Evolutionary conservation across 1,140 invertebrate genomes (phyloP), one percentile per base, ranked within the genome.

Genomic region (Acyrthosiphon pisum): DNA sequence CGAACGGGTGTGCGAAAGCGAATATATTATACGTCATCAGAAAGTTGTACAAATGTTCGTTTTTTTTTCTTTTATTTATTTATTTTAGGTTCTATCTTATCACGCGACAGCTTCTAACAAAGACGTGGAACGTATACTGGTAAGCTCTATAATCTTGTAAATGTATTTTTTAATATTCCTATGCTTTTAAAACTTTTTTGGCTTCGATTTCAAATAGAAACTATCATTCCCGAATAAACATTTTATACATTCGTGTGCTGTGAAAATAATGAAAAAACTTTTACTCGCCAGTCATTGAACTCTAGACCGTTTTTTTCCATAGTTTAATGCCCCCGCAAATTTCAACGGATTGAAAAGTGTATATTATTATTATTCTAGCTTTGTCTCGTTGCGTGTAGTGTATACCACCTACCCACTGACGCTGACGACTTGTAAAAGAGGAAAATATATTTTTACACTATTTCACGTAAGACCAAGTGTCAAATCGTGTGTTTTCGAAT

Each of bases 41-140:
- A 92, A 84, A 84, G 53, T 53, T 41, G n/a, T 50, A 20, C 9
- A 86, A 86, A 30, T 41, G 4, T 46, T 46, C 11, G 56, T 53
- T 50, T 11, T 56, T 26, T 6, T 37, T 46, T 76, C 35, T 60
- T 91, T 83, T 88, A 18, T 76, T 76, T 2, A 35, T 76, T 76
- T 76, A 35, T 94, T 94, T 23, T 93, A 95, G 95, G 96, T 97
- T 26, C 95, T 97, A 41, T 97, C 96, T n/a, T 97, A 97, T 94
- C 97, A 97, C 94, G 96, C 96, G 11, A 96, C 96, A 8, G 96
- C 96, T 11, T 95, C 96, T 18, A 94, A 95, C 60, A 96, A 97
- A 94, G 96, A 97, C 94, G 96, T 96, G 26, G 94, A 95, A 91
- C 94, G 94, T 93, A 94, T 96, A 23, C 94, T 95, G 94, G 96